Evolutionary conservation across 2,888 invertebrate species (phyloP), one percentile per base, ranked within the genome.

Genomic region (Sarcophaga carnaria): DNA sequence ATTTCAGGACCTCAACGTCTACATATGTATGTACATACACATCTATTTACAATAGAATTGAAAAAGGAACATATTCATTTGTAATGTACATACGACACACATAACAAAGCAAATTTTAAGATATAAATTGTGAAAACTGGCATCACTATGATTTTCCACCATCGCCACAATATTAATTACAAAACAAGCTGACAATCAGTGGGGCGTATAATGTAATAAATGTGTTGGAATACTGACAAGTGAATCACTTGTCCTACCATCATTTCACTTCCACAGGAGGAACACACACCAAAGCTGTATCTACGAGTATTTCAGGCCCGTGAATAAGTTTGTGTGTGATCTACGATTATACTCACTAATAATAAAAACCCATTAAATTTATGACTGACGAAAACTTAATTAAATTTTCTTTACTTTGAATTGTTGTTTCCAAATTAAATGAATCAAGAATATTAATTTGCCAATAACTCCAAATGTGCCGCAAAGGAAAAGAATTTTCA

Each of bases 111-210:
- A 64, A 49, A 49, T n/a, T 59, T 11, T 37, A 62, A 5, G 69
- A 45, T 49, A 79, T 71, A 82, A 78, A 85, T 59, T 85, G 78
- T 82, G 59, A 82, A 85, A 85, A 74, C 59, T 69, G 85, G 70
- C 76, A 69, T 88, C 77, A 78, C 75, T 88, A 78, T 83, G 74
- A 86, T 84, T 86, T 86, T 84, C 78, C 79, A 85, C 85, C 72
- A 79, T 27, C n/a, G 66, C 76, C 80, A 85, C 75, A 75, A 75
- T 85, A 82, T 87, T 87, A 87, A 84, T 87, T 85, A 79, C 81
- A 82, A 87, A 82, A 79, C 71, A 78, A 81, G 63, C 87, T 85
- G 84, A 82, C 81, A 87, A 87, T 82, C 76, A 79, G 79, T 81
- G 81, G 81, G 87, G 85, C 84, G 87, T 80, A 71, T 82, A 78